These are phyloP conservation scores for Pseudorasbora parva DNA, from an alignment of 2,113 vertebrate species.

Conservation along the genomic window DNA sequence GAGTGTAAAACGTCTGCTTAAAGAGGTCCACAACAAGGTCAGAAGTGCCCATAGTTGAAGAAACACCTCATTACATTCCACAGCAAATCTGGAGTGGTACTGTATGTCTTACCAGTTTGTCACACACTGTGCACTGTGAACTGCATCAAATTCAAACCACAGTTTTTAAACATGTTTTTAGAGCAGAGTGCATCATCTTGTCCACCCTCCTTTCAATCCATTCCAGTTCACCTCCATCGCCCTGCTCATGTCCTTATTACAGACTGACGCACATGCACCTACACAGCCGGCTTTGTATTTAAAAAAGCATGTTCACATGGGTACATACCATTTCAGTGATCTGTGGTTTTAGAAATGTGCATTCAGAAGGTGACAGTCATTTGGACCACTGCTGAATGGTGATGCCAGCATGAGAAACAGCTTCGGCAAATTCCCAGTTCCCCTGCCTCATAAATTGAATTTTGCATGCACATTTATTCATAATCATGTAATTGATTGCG, in stretches of 20 bases:
- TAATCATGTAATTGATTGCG: not conserved
- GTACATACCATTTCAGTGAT: not conserved
- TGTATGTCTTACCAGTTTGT: not conserved
- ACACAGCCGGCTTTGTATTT: not conserved
- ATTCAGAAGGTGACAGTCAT: not conserved
- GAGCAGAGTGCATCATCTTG: not conserved
- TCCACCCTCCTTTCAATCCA: not conserved
- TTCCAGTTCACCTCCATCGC: conserved; percentile 18
- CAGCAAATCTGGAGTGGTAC: not conserved
- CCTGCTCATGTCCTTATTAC: not conserved
- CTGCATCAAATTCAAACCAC: not conserved
- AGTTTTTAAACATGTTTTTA: not conserved
- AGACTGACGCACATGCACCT: not conserved
- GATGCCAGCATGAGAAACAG: conserved; percentile 58
- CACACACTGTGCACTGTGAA: not conserved
- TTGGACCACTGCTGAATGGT: conserved; percentile 28
- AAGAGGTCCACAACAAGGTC: not conserved
- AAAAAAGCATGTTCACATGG: not conserved
- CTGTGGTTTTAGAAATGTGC: conserved; percentile 16
- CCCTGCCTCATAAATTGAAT: conserved; percentile 3
- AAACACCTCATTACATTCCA: not conserved
- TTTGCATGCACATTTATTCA: conserved; percentile 14
- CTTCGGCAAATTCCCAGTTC: conserved; percentile 52
- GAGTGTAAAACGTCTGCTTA: not conserved
- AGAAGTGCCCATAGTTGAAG: not conserved